Evolutionary conservation across 2,113 vertebrate species (phyloP).

Genomic region (Sceloporus undulatus): DNA sequence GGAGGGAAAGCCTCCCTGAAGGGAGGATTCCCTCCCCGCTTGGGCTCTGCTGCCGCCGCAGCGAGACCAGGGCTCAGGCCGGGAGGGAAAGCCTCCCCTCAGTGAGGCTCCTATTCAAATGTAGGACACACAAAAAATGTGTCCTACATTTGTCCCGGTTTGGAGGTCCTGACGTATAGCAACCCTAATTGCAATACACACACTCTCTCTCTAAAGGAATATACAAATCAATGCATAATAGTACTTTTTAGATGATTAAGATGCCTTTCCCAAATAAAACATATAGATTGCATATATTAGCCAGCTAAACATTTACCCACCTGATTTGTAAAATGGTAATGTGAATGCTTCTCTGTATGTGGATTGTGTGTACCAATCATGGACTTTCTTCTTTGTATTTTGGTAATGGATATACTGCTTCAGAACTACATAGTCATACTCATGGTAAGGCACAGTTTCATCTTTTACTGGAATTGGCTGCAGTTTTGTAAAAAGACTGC

Average conservation of each 20-base stretch:
- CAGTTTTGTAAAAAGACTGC: constrained; percentile 64
- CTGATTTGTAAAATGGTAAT: constrained; percentile 43
- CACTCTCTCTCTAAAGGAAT: not conserved
- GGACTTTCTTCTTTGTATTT: constrained; percentile 25
- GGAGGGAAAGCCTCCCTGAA: no score
- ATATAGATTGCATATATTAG: not conserved
- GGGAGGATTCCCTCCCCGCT: no score
- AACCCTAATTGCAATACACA: not conserved
- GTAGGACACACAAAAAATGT: no score
- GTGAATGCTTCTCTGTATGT: constrained; percentile 60
- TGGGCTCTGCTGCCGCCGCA: no score
- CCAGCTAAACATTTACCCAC: constrained; percentile 27
- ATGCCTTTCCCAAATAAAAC: not conserved
- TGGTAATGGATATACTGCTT: constrained; percentile 43
- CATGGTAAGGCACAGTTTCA: constrained; percentile 40
- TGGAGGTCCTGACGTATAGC: no score
- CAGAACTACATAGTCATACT: constrained; percentile 65
- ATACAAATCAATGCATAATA: not conserved
- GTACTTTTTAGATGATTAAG: not conserved
- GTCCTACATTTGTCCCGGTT: no score
- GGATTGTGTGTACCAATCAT: constrained; percentile 46
- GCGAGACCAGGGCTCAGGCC: no score
- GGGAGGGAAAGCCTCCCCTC: no score
- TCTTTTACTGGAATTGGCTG: constrained; percentile 19
- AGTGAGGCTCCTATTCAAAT: no score